Percentiles rank a stretch among this genome's conserved stretches.
These are phyloP conservation scores for Ceratina australensis DNA, from an alignment of 1,140 invertebrate species.

Conservation along the genomic window DNA sequence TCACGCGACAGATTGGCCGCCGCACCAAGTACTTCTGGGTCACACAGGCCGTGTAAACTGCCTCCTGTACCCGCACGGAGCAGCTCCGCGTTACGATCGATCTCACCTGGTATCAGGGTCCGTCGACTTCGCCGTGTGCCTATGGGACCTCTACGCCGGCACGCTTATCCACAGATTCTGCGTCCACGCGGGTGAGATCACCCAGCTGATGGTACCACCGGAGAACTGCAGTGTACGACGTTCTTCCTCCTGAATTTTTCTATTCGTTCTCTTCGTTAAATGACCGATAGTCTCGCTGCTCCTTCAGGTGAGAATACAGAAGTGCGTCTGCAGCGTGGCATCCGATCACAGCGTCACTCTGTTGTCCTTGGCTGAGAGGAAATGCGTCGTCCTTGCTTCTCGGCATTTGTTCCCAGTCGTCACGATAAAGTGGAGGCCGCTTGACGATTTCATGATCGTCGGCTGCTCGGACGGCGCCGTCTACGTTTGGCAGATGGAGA, in stretches of 20 bases:
- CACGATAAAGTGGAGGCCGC: constrained; percentile 97
- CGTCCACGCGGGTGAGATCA: constrained; percentile 96
- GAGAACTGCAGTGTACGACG: constrained; percentile 91
- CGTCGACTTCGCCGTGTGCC: constrained; percentile 97
- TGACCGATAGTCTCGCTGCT: not conserved
- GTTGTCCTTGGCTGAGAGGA: constrained; percentile 94
- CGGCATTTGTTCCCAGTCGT: constrained; percentile 98
- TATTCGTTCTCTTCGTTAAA: not conserved
- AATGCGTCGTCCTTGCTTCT: constrained; percentile 96
- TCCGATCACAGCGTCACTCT: constrained; percentile 98
- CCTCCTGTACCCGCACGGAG: constrained; percentile 95
- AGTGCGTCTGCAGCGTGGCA: constrained; percentile 97
- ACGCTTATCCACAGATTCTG: constrained; percentile 96
- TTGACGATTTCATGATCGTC: constrained; percentile 99
- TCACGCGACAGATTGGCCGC: constrained; percentile 93
- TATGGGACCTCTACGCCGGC: constrained; percentile 98
- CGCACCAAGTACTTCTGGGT: constrained; percentile 92
- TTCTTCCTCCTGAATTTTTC: too few species aligned
- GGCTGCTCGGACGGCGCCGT: constrained; percentile 98
- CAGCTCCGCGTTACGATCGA: constrained; percentile 95
- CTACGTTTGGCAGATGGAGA: constrained; percentile 99
- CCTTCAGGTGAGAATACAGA: constrained; percentile 92
- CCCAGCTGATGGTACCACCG: constrained; percentile 94
- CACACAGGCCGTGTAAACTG: constrained; percentile 97
- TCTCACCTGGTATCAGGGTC: constrained; percentile 96